Evolutionary conservation across 2,888 invertebrate species (phyloP).

Genomic region (Drosophila lutescens): DNA sequence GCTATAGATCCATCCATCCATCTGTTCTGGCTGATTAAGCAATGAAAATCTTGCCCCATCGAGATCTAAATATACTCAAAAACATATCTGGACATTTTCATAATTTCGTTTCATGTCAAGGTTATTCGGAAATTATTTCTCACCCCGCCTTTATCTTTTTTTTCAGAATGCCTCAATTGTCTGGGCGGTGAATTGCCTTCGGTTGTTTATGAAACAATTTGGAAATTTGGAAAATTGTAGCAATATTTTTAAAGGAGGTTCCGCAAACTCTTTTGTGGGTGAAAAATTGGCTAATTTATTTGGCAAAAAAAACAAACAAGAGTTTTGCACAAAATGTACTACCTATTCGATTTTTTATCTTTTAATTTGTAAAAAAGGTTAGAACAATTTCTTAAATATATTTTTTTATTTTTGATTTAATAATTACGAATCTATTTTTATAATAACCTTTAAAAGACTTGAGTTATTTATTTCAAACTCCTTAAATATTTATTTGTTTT

Average conservation of each 20-base stretch:
- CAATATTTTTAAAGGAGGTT: conserved; percentile 10
- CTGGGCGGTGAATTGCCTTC: conserved; percentile 7
- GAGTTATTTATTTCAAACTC: conserved; percentile 5
- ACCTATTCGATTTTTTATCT: too few species aligned
- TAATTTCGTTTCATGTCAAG: conserved; percentile 32
- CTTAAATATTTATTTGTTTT: background rate
- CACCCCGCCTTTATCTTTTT: conserved; percentile 7
- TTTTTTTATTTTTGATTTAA: background rate
- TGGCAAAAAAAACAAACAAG: conserved; percentile 6
- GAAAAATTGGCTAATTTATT: conserved; percentile 4
- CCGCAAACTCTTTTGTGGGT: conserved; percentile 9
- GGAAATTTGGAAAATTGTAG: conserved; percentile 12
- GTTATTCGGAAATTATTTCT: conserved; percentile 18
- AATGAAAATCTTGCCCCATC: conserved; percentile 24
- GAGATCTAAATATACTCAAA: conserved; percentile 9
- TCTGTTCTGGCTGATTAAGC: conserved; percentile 23
- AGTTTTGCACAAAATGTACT: background rate
- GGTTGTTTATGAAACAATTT: conserved; percentile 45
- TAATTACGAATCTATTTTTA: background rate
- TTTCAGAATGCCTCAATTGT: conserved; percentile 21
- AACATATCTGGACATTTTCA: conserved; percentile 42
- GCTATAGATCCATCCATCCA: background rate
- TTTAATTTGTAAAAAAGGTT: too few species aligned
- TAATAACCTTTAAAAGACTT: background rate
- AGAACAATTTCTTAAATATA: too few species aligned